Conservation (phyloP, 2,113 vertebrate genomes). For the Arizona elegans region DNA sequence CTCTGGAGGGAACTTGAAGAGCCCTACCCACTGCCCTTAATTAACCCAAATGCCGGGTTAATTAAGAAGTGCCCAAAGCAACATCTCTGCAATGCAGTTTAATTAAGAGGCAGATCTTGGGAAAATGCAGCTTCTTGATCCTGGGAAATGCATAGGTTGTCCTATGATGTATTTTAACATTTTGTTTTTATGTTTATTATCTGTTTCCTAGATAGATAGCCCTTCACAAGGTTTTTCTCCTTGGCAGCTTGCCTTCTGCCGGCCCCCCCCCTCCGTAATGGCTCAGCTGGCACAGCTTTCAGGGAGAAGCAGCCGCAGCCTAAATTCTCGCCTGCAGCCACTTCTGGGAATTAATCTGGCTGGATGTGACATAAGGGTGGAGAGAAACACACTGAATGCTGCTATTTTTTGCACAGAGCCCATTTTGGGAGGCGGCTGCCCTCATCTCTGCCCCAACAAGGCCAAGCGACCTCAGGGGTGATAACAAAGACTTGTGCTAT, state of each 20-base stretch:
- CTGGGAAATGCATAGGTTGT: not conserved
- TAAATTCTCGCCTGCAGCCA: not conserved
- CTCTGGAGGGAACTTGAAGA: not conserved
- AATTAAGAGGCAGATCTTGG: not conserved
- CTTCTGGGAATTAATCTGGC: not conserved
- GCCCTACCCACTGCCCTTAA: not conserved
- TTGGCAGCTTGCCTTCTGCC: not conserved
- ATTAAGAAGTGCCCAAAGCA: not conserved
- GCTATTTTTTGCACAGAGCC: rapidly evolving
- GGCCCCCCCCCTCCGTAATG: too few relatives aligned
- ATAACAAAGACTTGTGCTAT: not conserved
- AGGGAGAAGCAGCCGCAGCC: not conserved
- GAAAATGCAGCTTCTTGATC: not conserved
- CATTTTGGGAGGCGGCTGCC: not conserved
- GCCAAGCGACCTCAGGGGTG: not conserved
- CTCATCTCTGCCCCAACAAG: not conserved
- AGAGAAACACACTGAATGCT: not conserved
- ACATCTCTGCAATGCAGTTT: not conserved
- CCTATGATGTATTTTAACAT: too few relatives aligned
- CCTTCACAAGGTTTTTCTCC: not conserved
- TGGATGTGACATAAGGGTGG: not conserved
- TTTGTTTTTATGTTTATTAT: too few relatives aligned
- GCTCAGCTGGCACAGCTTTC: not conserved
- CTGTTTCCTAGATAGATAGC: not conserved
- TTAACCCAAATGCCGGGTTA: not conserved